Evolutionary conservation across 2,888 invertebrate genomes (phyloP).

Genomic region (Drosophila ustulata): DNA sequence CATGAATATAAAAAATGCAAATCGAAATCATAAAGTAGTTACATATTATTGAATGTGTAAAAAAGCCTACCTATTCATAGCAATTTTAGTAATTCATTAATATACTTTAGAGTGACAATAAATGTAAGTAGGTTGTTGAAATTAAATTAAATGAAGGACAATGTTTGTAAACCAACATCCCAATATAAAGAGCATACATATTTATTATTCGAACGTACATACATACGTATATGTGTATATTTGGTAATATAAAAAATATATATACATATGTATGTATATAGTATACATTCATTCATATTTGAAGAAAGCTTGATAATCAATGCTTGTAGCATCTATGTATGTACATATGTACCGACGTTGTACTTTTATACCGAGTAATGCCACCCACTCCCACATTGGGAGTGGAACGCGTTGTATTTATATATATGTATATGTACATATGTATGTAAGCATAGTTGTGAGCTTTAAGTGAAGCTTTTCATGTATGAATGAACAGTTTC

Average conservation of each 20-base stretch:
- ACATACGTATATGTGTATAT: background rate
- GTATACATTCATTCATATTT: background rate
- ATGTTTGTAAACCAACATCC: background rate
- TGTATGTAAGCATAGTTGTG: background rate
- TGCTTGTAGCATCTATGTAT: background rate
- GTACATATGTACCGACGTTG: background rate
- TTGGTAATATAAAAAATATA: background rate
- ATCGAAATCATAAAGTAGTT: background rate
- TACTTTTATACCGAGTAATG: constrained; percentile 4
- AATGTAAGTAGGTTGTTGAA: constrained; percentile 16
- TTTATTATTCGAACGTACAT: background rate
- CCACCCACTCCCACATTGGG: background rate
- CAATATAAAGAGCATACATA: background rate
- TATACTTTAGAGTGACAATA: background rate
- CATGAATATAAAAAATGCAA: background rate
- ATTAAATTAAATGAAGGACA: background rate
- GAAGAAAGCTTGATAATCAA: background rate
- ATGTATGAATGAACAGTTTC: constrained; percentile 14
- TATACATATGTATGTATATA: background rate
- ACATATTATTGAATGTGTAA: constrained; percentile 8
- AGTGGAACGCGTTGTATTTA: constrained; percentile 5
- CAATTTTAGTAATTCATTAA: background rate
- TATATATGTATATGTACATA: background rate
- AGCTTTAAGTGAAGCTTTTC: constrained; percentile 9
- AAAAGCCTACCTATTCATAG: background rate